Evolutionary conservation across 2,797 vertebrate genomes (phyloP), one percentile per base, ranked within the genome.

Genomic region (Limnodromus scolopaceus): DNA sequence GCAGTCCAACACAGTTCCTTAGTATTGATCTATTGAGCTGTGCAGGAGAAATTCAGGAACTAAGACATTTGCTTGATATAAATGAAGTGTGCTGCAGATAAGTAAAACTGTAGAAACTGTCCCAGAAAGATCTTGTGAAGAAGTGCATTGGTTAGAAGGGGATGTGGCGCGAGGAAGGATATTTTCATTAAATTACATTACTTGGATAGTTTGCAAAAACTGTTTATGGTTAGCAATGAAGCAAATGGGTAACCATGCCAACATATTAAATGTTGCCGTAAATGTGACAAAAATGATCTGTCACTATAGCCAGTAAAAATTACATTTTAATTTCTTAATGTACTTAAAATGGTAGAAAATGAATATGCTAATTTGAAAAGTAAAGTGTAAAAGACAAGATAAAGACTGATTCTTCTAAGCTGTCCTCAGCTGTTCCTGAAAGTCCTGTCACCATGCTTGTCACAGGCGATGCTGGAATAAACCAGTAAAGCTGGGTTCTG

Each of bases 341-440:
- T 79, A 41, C 46, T 93, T 77, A 72, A 79, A 70, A 79, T 92
- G 30, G 22, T 65, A 87, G 88, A 94, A 96, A 92, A 94, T 94
- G 1, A 87, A 69, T 87, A 70, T 79, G 70, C 7, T 92, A 95
- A 91, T 93, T 84, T 79, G 58, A 91, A 89, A 95, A 96, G 28
- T 64, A 85, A 96, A 87, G 54, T 87, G 81, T 41, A 72, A 94
- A 92, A 89, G 46, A 76, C 77, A 91, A 91, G 86, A 92, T 84
- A 93, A 96, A 87, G 24, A 79, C 8, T 66, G 46, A 87, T 81
- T 72, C 22, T 89, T 87, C 70, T 65, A 71, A 87, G n/a, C 24
- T 94, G 70, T 93, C 41, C 43, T 84, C 74, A 84, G n/a, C 46
- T 85, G 13, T 68, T 96, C 18, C 36, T 94, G 49, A 86, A 78